Evolutionary conservation across 2,797 vertebrate genomes (phyloP).

Genomic region (Vireo griseus): DNA sequence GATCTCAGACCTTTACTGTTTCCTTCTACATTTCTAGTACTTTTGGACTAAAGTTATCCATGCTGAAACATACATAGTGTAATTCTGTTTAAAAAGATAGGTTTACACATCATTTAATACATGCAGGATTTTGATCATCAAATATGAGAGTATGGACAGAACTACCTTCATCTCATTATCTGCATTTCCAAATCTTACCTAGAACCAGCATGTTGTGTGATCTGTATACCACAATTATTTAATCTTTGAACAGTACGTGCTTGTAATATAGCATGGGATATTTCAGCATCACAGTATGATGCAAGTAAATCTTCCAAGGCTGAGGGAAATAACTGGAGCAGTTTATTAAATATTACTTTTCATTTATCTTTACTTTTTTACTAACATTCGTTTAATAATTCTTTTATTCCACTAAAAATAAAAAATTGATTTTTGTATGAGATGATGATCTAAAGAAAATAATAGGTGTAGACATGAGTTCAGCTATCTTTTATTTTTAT

Average conservation of each 20-base stretch:
- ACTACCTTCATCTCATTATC: conserved; percentile 1
- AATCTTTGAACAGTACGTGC: neutral
- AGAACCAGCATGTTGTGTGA: neutral
- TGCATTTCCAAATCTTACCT: neutral
- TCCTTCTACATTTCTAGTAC: neutral
- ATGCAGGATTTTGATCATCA: conserved; percentile 10
- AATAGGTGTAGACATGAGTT: neutral
- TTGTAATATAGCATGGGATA: neutral
- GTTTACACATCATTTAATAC: conserved; percentile 9
- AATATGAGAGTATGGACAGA: conserved; percentile 8
- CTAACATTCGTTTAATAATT: neutral
- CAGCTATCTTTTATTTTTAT: neutral
- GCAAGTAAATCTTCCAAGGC: conserved; percentile 18
- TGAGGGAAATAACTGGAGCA: neutral
- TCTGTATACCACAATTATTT: neutral
- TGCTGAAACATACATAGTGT: neutral
- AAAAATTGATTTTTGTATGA: neutral
- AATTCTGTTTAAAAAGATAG: neutral
- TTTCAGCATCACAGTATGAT: conserved; percentile 12
- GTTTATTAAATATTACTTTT: neutral
- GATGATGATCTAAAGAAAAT: neutral
- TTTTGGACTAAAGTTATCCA: neutral
- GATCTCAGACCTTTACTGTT: neutral
- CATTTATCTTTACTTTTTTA: neutral
- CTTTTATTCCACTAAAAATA: neutral